Evolutionary conservation across 2,797 vertebrate species (phyloP).

Genomic region (Bovichtus diacanthus): DNA sequence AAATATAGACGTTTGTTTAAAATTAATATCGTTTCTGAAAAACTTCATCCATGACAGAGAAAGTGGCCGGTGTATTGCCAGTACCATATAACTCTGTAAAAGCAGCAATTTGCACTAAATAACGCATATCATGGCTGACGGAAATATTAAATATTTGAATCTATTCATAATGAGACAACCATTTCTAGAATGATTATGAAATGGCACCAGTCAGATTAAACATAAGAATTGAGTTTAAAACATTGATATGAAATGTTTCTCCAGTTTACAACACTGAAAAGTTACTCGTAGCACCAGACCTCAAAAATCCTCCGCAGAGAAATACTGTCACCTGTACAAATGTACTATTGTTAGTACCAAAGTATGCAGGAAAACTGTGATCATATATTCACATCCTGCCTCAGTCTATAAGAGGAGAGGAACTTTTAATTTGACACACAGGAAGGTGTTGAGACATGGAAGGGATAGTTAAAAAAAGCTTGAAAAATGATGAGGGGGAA

Average conservation of each 20-base stretch:
- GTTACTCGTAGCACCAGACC: background rate
- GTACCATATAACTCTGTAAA: constrained; percentile 38
- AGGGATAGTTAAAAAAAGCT: no score
- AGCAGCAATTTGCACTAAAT: constrained; percentile 18
- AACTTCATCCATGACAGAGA: constrained; percentile 3
- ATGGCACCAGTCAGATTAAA: constrained; percentile 11
- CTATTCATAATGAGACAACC: background rate
- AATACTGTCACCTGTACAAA: background rate
- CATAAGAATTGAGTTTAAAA: background rate
- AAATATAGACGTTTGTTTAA: no score
- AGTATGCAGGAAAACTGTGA: constrained; percentile 7
- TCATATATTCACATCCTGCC: constrained; percentile 32
- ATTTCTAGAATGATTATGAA: constrained; percentile 15
- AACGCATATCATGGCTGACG: background rate
- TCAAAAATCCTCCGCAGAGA: background rate
- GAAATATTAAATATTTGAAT: constrained; percentile 16
- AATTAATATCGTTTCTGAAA: background rate
- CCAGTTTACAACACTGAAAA: background rate
- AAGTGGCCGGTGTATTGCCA: background rate
- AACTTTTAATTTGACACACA: background rate
- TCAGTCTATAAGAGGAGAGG: constrained; percentile 1
- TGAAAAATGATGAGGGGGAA: background rate
- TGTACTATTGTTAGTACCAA: constrained; percentile 37
- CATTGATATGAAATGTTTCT: background rate
- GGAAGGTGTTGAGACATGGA: background rate